Base-by-base conservation (phyloP, 2,888 invertebrate genomes). In the Luffia ferchaultella region DNA sequence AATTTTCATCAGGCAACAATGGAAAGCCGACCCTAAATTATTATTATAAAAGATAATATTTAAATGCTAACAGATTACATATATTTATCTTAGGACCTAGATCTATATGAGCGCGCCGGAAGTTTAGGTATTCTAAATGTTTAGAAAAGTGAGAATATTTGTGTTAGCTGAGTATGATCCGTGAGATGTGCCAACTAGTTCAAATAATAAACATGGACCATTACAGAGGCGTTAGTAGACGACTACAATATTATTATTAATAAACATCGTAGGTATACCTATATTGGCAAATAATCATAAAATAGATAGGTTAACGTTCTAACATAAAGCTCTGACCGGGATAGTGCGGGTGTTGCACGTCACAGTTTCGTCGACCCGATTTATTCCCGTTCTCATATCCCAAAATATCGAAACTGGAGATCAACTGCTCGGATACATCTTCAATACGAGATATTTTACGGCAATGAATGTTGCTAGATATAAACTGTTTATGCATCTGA, bases 291-390 rank as follows among this genome's bases (percentile, higher is more conserved):
- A 12, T 30, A 7, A 30, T 30, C 30, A 12, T 30, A 30, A 30
- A 30, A 30, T 30, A 30, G 30, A 49, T 45, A 1, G 18, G 20
- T 19, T 42, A 45, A 16, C 43, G 20, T 18, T 43, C 20, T 3
- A 42, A 66, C 62, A 62, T 61, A 67, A 64, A 68, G 79, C 78
- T 79, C 66, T 73, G 77, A 74, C 80, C 78, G 80, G 76, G 82
- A 73, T 67, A 72, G 72, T 60, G 65, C 79, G 76, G 77, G 77
- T 77, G 80, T 74, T 73, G 76, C 76, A 65, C 68, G 62, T 63
- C 68, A 66, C 59, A 65, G 64, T 67, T 67, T 67, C 64, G 67
- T 65, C 78, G 79, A 78, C 79, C 80, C 30, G 50, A 79, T 75
- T 65, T 68, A 76, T 76, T 75, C 68, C 68, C 66, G 65, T 67